Conservation (phyloP, 23 tunicate species). For the Ciona savignyi region DNA sequence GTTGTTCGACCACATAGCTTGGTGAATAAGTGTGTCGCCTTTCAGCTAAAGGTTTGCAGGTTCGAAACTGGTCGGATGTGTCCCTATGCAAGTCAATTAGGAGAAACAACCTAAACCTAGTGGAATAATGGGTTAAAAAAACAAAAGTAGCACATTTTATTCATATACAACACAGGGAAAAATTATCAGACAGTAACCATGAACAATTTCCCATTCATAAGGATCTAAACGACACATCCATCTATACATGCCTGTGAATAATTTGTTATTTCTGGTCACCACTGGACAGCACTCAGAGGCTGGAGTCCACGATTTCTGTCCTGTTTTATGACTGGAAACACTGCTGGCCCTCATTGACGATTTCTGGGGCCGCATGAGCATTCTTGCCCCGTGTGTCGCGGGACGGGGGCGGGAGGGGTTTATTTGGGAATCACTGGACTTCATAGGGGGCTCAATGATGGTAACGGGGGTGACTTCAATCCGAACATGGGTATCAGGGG, state of each 20-base stretch:
- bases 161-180: too few species aligned
- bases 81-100: too few species aligned
- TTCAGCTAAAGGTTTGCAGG: too few species aligned
- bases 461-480: constrained; percentile 2
- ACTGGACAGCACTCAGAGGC: constrained; percentile 74
- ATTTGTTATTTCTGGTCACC: constrained; percentile 27
- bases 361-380: constrained; percentile 1
- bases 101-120: too few species aligned
- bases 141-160: too few species aligned
- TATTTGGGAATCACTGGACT: not conserved
- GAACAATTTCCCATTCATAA: too few species aligned
- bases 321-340: constrained; percentile 1
- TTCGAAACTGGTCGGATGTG: too few species aligned
- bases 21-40: too few species aligned
- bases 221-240: not conserved
- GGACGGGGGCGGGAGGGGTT: constrained; percentile 5
- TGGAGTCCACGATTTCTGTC: constrained; percentile 42
- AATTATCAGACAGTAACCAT: too few species aligned
- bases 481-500: constrained; percentile 18
- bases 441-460: not conserved
- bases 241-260: not conserved
- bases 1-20: too few species aligned
- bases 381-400: constrained; percentile 14
- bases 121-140: too few species aligned
- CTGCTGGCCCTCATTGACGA: constrained; percentile 16